These are phyloP conservation scores for Drosophila seguyi DNA, from an alignment of 1,140 invertebrate genomes.

Conservation along the genomic window DNA sequence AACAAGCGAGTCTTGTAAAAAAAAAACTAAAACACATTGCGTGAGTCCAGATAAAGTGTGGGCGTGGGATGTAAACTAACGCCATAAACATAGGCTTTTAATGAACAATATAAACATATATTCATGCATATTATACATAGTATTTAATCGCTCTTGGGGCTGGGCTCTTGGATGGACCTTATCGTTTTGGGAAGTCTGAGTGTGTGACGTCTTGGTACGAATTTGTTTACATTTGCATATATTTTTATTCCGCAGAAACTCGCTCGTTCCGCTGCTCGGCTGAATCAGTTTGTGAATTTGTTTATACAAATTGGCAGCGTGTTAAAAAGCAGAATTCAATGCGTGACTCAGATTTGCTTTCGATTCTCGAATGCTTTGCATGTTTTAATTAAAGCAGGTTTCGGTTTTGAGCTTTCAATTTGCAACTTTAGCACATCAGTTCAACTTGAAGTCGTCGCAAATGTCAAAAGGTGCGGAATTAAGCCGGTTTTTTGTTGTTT, in stretches of 20 bases:
- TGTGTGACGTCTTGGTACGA: conserved; percentile 27
- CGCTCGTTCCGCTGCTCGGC: conserved; percentile 8
- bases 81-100: conserved; percentile 12
- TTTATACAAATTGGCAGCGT: conserved; percentile 38
- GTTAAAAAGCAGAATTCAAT: conserved; percentile 20
- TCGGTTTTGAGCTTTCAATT: conserved; percentile 45
- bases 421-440: conserved; percentile 53
- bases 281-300: conserved; percentile 45
- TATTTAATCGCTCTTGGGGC: conserved; percentile 6
- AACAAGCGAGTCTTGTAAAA: conserved; percentile 37
- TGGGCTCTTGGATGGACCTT: conserved; percentile 19
- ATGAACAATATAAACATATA: conserved; percentile 14
- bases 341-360: conserved; percentile 54
- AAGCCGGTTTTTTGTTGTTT: conserved; percentile 56
- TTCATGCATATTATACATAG: too few species aligned
- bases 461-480: conserved; percentile 57
- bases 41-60: conserved; percentile 52
- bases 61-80: conserved; percentile 19
- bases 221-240: conserved; percentile 36
- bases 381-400: conserved; percentile 36
- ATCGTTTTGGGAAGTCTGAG: conserved; percentile 29
- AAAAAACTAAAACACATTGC: conserved; percentile 54
- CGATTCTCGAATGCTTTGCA: conserved; percentile 30
- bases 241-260: conserved; percentile 31
- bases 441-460: conserved; percentile 27